These are phyloP conservation scores for Catagonus wagneri DNA, from an alignment of 2,113 vertebrate species.

Conservation along the genomic window DNA sequence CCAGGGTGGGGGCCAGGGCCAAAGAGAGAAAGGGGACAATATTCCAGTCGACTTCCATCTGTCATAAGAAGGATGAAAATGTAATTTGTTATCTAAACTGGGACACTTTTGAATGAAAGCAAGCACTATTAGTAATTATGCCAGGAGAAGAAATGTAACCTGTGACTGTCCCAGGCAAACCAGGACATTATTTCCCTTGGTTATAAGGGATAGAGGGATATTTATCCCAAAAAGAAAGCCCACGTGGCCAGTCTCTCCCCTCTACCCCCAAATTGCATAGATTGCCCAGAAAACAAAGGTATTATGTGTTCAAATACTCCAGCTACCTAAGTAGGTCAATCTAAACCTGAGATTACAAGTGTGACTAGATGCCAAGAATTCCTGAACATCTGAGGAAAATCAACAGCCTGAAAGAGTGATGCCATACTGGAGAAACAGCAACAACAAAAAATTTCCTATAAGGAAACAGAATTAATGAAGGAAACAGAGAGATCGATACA, in stretches of 20 bases:
- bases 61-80: constrained; percentile 43
- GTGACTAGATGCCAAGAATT: not conserved
- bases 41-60: constrained; percentile 54
- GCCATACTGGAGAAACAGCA: not conserved
- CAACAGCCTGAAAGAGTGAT: not conserved
- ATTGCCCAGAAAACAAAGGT: constrained; percentile 10
- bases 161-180: not conserved
- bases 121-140: not conserved
- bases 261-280: not conserved
- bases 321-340: not conserved
- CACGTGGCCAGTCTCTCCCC: not conserved
- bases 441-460: not conserved
- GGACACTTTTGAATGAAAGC: constrained; percentile 38
- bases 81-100: constrained; percentile 44
- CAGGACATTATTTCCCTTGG: not conserved
- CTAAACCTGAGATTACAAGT: not conserved
- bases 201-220: not conserved
- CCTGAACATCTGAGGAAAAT: not conserved
- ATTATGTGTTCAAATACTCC: not conserved
- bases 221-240: not conserved
- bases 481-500: not conserved
- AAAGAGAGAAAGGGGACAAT: constrained; percentile 54
- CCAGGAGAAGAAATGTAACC: not conserved
- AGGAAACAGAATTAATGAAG: not conserved
- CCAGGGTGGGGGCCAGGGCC: not conserved